Base-by-base conservation (phyloP, 2,797 vertebrate genomes). In the Austrolebias charrua region DNA sequence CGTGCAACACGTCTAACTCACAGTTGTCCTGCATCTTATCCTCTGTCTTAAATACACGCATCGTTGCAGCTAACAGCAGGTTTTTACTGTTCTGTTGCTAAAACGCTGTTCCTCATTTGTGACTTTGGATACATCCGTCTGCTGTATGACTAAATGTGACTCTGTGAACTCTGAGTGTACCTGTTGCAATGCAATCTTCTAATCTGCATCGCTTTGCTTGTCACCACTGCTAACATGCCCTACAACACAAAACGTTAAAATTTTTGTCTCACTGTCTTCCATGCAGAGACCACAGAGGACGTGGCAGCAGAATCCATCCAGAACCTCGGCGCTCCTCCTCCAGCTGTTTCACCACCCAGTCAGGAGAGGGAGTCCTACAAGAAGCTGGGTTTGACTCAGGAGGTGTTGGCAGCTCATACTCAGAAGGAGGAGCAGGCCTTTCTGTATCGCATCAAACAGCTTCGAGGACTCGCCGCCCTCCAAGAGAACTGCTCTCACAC, bases 351-450 rank as follows among this genome's bases (percentile, higher is more conserved):
- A 0, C 74, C 92, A 45, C 88, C 89, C 8, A 88, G 71, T 85
- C 94, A 91, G 19, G 95, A 95, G 79, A 93, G 92, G 83, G 96
- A 94, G 67, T 79, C 91, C 1, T 95, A 96, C 84, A 94, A 91
- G 90, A 95, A 91, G 73, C 87, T 95, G 61, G 95, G 95, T 0
- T 88, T 99, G 73, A 99, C 97, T 63, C 98, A 97, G 87, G 94
- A 98, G 74, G 93, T 97, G 51, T 91, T 99, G 86, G 96, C 95
- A 0, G 95, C 94, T 3, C 97, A 99, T 70, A 98, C 97, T 0
- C 95, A 97, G 78, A 96, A 95, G 72, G 97, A 99, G 70, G 97
- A 98, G 71, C 95, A 97, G 81, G 92, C 87, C 50, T 99, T 97
- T 85, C 90, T 99, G 57, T 92, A 82, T 66, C 95, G 90, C 71